Evolutionary conservation across 2,888 invertebrate species (phyloP).

Genomic region (Drosophila ochracea): DNA sequence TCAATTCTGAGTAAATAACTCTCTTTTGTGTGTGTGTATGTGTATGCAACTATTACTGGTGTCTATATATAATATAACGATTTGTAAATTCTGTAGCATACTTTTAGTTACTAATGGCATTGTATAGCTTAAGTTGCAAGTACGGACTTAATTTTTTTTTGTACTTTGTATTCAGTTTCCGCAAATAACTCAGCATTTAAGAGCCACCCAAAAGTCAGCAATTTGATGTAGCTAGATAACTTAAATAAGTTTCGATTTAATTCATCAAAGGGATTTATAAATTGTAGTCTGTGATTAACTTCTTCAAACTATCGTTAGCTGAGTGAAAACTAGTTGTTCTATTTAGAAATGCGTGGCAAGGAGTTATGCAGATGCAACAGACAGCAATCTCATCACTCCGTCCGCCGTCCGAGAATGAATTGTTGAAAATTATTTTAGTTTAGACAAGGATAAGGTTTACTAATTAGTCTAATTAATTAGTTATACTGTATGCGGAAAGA

Average conservation of each 20-base stretch:
- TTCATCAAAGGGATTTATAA: background rate
- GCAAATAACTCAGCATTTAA: background rate
- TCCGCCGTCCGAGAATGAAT: background rate
- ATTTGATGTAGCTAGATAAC: background rate
- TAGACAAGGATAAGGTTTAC: background rate
- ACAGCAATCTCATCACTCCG: background rate
- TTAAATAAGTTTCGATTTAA: background rate
- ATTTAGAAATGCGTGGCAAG: background rate
- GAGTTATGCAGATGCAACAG: background rate
- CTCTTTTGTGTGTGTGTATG: background rate
- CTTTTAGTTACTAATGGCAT: background rate
- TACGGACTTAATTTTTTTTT: background rate
- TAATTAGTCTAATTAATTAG: background rate
- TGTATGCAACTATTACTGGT: background rate
- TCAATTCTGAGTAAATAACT: background rate
- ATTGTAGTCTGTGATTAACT: background rate
- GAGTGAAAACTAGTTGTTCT: background rate
- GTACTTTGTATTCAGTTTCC: background rate
- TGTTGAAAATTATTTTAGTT: background rate
- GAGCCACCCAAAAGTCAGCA: background rate
- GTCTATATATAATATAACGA: background rate
- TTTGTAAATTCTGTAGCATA: conserved; percentile 1
- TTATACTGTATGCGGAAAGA: background rate
- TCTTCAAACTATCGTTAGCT: background rate
- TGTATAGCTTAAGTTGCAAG: background rate